A percentile compares a stretch with the other conserved stretches of the same genome.
These are phyloP conservation scores for Achroia grisella DNA, from an alignment of 1,140 invertebrate species.

Conservation along the genomic window DNA sequence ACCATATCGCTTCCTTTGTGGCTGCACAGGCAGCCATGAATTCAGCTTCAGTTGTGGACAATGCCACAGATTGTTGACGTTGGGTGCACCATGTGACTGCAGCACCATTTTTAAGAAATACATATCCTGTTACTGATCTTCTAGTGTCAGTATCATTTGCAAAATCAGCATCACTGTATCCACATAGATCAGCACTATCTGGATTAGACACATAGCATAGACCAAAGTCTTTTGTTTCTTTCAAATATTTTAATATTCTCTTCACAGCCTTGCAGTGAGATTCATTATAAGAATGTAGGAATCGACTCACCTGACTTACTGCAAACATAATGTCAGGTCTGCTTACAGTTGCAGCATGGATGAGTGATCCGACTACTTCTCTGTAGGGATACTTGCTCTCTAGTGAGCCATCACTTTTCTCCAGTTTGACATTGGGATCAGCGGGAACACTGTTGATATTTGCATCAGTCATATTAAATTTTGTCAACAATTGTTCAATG, in stretches of 20 bases:
- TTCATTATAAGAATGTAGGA: conserved; percentile 34
- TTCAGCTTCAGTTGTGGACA: conserved; percentile 62
- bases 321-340: conserved; percentile 28
- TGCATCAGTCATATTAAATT: conserved; percentile 30
- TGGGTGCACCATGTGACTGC: conserved; percentile 42
- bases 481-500: conserved; percentile 24
- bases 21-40: conserved; percentile 34
- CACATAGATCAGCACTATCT: conserved; percentile 11
- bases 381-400: conserved; percentile 22
- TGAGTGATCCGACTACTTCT: conserved; percentile 48
- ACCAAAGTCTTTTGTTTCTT: conserved; percentile 45
- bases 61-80: conserved; percentile 38
- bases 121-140: conserved; percentile 35
- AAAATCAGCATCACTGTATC: conserved; percentile 46
- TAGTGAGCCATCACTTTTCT: conserved; percentile 9
- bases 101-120: conserved; percentile 23
- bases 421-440: conserved; percentile 7
- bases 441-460: conserved; percentile 27
- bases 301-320: conserved; percentile 31
- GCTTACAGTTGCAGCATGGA: conserved; percentile 47
- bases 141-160: conserved; percentile 29
- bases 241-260: conserved; percentile 45
- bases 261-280: conserved; percentile 47
- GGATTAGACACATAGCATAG: conserved; percentile 21
- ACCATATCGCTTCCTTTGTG: conserved; percentile 35